phyloP scores from a whole-genome alignment of 2,888 invertebrate species.

The Microdon myrmicae region DNA sequence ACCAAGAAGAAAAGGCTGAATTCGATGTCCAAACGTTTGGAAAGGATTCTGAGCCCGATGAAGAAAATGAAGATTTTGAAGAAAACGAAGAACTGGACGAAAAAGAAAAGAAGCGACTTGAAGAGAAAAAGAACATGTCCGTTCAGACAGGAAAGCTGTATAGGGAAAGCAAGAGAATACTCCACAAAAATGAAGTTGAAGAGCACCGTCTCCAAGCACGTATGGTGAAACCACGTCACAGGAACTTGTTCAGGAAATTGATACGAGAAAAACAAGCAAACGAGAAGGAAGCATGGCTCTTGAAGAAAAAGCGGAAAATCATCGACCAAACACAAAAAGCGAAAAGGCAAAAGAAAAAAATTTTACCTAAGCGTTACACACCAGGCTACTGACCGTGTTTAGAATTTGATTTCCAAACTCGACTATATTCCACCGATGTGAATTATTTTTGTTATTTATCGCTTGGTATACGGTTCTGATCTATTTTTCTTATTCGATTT shows the following conservation, averaged over 20 bases:
- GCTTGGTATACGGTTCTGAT: no score
- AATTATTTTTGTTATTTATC: no score
- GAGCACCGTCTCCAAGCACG: conserved; percentile 74
- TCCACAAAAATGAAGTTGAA: conserved; percentile 69
- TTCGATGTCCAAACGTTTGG: conserved; percentile 64
- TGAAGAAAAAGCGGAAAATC: conserved; percentile 80
- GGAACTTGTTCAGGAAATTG: conserved; percentile 90
- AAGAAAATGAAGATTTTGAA: conserved; percentile 59
- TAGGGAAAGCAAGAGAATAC: conserved; percentile 77
- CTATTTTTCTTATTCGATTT: no score
- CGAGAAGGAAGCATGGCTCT: conserved; percentile 78
- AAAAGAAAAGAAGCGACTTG: conserved; percentile 55
- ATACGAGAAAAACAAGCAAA: conserved; percentile 67
- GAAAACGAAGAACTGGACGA: conserved; percentile 68
- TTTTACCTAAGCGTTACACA: no score
- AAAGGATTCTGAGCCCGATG: conserved; percentile 69
- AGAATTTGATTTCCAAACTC: no score
- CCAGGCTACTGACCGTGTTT: no score
- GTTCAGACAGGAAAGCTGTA: conserved; percentile 77
- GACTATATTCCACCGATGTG: no score
- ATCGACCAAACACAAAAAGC: conserved; percentile 75
- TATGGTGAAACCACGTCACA: conserved; percentile 94
- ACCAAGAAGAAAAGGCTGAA: conserved; percentile 69
- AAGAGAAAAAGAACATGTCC: conserved; percentile 76
- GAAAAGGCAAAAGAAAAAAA: no score